Base-by-base conservation (phyloP, 1,140 invertebrate species). In the Parasteatoda tepidariorum region DNA sequence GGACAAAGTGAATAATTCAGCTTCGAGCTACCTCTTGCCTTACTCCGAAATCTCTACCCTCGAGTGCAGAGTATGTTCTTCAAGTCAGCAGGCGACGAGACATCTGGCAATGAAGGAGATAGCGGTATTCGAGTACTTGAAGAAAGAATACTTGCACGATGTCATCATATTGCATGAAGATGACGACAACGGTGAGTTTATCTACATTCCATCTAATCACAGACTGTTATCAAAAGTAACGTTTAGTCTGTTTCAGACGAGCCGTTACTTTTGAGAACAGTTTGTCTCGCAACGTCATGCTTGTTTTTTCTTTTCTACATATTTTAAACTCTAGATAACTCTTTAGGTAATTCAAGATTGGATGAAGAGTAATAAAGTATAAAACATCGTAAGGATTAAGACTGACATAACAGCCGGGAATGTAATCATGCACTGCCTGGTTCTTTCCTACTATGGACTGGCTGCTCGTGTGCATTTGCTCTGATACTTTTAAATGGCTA, bases 151-250 rank as follows among this genome's bases (percentile, higher is more conserved):
- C 18, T 26, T 79, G 22, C 57, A 67, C 2, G 76, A 79, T 34
- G 62, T 79, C 9, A 67, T 79, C 22, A 34, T 79, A 22, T 33
- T 79, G 4, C 76, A 79, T 15, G 76, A 79, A 26, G 76, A 38
- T 13, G 26, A 59, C 3, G 30, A 3, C 7, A 18, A 55, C 3
- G 54, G 76, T 79, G 33, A 79, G 62, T 33, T 18, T 18, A 48
- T 4, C 18, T 48, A 48, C 1, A 48, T 59, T 9, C 57, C 57
- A n/a, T 1, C 0, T 59, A 3, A 59, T n/a, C n/a, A n/a, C n/a
- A 48, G 18, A 7, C 41, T 48, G 41, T 48, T 48, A 48, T 18
- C 18, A 48, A 48, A 18, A 9, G 7, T 7, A 48, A 9, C 7
- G 18, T 7, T 7, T 48, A 48, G 18, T 48, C 41, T 48, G 18